Base-by-base conservation (phyloP, 2,797 vertebrate species). In the Pangasius macronema region DNA sequence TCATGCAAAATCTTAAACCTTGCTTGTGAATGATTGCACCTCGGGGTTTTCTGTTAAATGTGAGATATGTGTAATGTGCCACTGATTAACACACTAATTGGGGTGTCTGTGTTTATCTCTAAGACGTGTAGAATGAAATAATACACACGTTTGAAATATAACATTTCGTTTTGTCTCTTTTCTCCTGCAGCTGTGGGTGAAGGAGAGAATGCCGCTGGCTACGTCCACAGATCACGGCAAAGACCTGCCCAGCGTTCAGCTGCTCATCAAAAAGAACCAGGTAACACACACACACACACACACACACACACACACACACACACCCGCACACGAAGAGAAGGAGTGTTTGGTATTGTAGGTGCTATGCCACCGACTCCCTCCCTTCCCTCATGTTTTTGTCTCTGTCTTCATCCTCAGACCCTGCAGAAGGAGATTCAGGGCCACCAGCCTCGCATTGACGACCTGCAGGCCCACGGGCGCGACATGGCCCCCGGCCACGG, bases 261-360 rank as follows among this genome's bases (percentile, higher is more conserved):
- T 99, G 33, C 95, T 99, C 55, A 97, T 97, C 88, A 99, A 99
- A 93, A 99, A 99, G 92, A 99, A 99, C 91, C 97, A 99, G 97
- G 98, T 98, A 93, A 42, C 59, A 16, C 2, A 49, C 42, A 3
- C 79, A 4, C 42, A 51, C 67, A 5, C 39, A 22, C 65, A 57
- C 51, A 33, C 24, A 30, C 13, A 51, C 79, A 82, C 46, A 24
- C 82, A 36, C 55, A n/a, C 6, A 42, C 55, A 13, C 75, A 24
- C 51, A 70, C 76, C 2, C 33, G 18, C 63, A 36, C 55, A n/a
- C 6, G 18, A 7, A 36, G 16, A 39, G 14, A 5, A 42, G 10
- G 22, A 5, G 5, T n/a, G 24, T 51, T 14, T 0, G 14, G 14
- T n/a, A 76, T 30, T 16, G 20, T 16, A 9, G 6, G 73, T 49